These are phyloP conservation scores for Mesaphorura yosii DNA, from an alignment of 1,140 invertebrate species.

Conservation along the genomic window DNA sequence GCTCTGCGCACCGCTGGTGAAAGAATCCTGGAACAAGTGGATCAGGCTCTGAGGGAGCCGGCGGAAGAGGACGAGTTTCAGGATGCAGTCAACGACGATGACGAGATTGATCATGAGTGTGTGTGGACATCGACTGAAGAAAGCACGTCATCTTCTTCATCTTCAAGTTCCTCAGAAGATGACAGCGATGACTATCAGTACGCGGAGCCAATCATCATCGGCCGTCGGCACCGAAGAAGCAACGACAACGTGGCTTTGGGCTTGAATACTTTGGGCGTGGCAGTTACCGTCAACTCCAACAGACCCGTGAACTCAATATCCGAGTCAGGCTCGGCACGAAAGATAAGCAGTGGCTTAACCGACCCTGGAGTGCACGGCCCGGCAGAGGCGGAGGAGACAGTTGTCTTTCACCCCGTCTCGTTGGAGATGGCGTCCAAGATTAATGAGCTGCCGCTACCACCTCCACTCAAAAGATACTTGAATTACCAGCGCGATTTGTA, in stretches of 20 bases:
- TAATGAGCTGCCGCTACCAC: constrained; percentile 43
- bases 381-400: not conserved
- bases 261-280: no score
- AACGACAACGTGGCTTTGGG: no score
- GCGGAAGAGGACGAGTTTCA: not conserved
- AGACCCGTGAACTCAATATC: no score
- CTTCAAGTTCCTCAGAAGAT: not conserved
- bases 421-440: constrained; percentile 44
- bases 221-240: no score
- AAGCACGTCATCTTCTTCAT: not conserved
- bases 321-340: no score
- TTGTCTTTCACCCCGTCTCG: constrained; percentile 29
- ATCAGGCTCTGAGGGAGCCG: not conserved
- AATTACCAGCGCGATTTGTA: constrained; percentile 40
- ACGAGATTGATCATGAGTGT: not conserved
- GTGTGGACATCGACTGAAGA: not conserved
- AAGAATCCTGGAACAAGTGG: not conserved
- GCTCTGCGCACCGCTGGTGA: not conserved
- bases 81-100: not conserved
- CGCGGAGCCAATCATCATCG: not conserved
- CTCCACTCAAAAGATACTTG: constrained; percentile 43
- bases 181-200: constrained; percentile 1
- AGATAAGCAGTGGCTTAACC: no score
- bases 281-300: no score
- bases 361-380: no score